Evolutionary conservation across 37 sponge, comb jelly and placozoan genomes (phyloP).

Genomic region (Axinella damicornis): DNA sequence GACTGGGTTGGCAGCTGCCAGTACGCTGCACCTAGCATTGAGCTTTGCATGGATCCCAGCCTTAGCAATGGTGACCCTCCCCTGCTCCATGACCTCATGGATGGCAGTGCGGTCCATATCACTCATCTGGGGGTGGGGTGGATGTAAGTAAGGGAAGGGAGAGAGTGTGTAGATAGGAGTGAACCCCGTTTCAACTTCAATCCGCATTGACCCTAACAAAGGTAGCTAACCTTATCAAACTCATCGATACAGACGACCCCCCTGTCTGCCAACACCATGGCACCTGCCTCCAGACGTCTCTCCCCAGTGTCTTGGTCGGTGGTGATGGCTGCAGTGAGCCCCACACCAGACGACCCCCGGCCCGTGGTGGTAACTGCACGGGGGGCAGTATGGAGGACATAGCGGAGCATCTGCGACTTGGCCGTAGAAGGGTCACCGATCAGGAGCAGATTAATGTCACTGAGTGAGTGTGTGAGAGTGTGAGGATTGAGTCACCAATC

Average conservation of each 20-base stretch:
- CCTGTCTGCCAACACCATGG: constrained; percentile 99
- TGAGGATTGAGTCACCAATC: no score
- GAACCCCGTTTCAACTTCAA: no score
- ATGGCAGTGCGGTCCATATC: constrained; percentile 99
- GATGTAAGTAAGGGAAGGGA: background rate
- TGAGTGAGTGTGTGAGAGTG: background rate
- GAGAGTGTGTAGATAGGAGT: no score
- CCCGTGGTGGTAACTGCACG: constrained; percentile 99
- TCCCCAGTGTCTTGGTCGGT: constrained; percentile 96
- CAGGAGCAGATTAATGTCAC: constrained; percentile 95
- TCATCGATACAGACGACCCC: constrained; percentile 99
- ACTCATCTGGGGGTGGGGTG: constrained; percentile 80
- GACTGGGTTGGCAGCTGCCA: constrained; percentile 99
- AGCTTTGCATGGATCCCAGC: constrained; percentile 99
- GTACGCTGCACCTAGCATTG: constrained; percentile 96
- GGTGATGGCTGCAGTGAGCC: constrained; percentile 98
- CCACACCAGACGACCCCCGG: constrained; percentile 97
- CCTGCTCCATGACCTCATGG: constrained; percentile 99
- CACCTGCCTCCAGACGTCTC: constrained; percentile 92
- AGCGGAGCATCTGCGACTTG: constrained; percentile 96
- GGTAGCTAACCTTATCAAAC: constrained; percentile 90
- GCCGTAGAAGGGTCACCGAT: constrained; percentile 99
- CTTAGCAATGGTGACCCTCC: constrained; percentile 97
- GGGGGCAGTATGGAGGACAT: constrained; percentile 93
- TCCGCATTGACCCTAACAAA: no score